Evolutionary conservation across 1,140 invertebrate genomes (phyloP).

Genomic region (Neelides sp.): DNA sequence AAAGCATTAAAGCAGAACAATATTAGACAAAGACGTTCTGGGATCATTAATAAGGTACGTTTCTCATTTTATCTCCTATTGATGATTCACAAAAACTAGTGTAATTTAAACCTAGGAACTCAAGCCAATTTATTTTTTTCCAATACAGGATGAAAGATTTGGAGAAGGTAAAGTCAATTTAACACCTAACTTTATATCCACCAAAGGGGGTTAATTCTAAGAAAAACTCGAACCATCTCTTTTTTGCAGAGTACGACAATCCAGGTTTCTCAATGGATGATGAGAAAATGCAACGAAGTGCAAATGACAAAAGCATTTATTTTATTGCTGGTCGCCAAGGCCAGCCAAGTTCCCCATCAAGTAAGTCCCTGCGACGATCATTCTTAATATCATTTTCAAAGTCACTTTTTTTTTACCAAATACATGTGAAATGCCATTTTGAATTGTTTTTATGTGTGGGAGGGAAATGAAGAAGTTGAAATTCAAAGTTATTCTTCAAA

Average conservation of each 20-base stretch:
- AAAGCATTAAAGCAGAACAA: slow-evolving; percentile 62
- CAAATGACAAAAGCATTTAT: slow-evolving; percentile 21
- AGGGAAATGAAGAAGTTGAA: too few species aligned
- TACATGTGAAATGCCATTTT: too few species aligned
- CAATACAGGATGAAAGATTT: too few species aligned
- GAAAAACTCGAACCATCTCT: neutral
- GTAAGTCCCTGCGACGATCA: too few species aligned
- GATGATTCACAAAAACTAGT: too few species aligned
- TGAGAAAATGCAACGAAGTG: slow-evolving; percentile 18
- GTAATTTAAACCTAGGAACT: too few species aligned
- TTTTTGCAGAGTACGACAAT: slow-evolving; percentile 20
- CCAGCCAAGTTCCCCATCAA: slow-evolving; percentile 9
- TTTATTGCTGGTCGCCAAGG: slow-evolving; percentile 30
- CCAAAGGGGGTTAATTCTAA: too few species aligned
- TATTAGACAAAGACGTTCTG: slow-evolving; percentile 49
- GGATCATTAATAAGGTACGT: slow-evolving; percentile 48
- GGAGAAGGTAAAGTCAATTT: slow-evolving; percentile 9
- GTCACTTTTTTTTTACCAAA: too few species aligned
- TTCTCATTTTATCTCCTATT: too few species aligned
- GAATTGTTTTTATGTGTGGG: too few species aligned
- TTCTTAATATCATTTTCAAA: slow-evolving; percentile 6
- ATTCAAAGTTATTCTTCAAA: too few species aligned
- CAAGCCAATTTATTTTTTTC: too few species aligned
- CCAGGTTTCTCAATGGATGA: slow-evolving; percentile 30
- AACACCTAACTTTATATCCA: neutral